Base-by-base conservation (phyloP, 1,140 invertebrate species). In the Gryllus bimaculatus region DNA sequence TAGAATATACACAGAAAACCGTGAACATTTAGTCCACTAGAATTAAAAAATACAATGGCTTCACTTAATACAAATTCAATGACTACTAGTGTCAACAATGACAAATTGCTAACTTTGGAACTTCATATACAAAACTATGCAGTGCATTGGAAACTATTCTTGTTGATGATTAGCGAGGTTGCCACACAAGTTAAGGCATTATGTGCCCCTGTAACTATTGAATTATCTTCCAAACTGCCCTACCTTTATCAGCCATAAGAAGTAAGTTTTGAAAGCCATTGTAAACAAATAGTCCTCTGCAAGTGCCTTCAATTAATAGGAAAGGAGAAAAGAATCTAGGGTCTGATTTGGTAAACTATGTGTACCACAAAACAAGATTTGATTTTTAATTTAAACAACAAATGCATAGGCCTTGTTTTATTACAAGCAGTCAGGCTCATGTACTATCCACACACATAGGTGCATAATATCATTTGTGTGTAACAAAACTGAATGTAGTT, bases 181-280 rank as follows among this genome's bases (percentile, higher is more conserved):
- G 54, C 18, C 54, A 66, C 54, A 66, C 54, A 66, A 66, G 54
- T 66, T 66, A 66, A 66, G 54, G 54, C 54, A 66, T 66, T 66
- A 39, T 66, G 54, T 66, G 54, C 18, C 10, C 54, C 54, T 66
- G 10, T 18, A 66, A 66, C 54, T 18, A 66, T 18, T 66, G 18
- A 66, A 66, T 66, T 66, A 66, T 18, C 10, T 66, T 66, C 54
- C 26, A 5, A 39, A 39, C 26, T 13, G 10, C 54, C 54, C 54
- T 66, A 18, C 18, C 10, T 66, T 66, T 13, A 10, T 66, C 18
- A 66, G 54, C 54, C 54, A 66, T 66, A 10, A 66, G 18, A 66
- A 13, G 10, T 13, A 66, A 66, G 18, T 66, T 66, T 10, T 66
- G 10, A 39, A 18, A 66, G 54, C 54, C 54, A 66, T 18, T 66